Conservation (phyloP, 2,113 vertebrate genomes). For the Tychaedon coryphoeus region DNA sequence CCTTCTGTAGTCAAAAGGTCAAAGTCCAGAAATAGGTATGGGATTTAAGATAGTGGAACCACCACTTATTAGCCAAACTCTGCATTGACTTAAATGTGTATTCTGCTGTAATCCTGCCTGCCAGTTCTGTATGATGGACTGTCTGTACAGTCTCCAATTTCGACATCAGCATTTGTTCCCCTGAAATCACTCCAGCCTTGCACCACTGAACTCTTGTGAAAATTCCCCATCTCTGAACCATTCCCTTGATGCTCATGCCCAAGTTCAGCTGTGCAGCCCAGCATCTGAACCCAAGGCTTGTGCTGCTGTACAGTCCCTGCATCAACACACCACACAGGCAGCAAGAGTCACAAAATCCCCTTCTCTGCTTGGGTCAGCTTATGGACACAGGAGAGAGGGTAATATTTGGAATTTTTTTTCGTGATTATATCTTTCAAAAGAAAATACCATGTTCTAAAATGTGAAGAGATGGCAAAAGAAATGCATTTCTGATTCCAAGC, state of each 20-base stretch:
- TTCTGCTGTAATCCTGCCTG: neutral
- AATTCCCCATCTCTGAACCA: neutral
- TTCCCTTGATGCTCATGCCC: fast-evolving
- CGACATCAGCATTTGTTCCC: fast-evolving
- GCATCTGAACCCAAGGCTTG: neutral
- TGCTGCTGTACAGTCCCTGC: neutral
- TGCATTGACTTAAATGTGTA: neutral
- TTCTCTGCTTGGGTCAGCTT: neutral
- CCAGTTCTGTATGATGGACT: neutral
- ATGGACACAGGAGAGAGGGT: neutral
- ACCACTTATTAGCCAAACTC: neutral
- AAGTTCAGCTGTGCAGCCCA: neutral
- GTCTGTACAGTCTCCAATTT: neutral
- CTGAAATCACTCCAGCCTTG: neutral
- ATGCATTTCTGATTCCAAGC: neutral
- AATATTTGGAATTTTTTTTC: neutral
- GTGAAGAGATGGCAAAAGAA: neutral
- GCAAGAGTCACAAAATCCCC: neutral
- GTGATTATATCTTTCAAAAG: neutral
- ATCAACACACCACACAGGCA: neutral
- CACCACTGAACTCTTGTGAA: neutral
- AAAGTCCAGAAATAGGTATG: neutral
- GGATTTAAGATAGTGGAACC: neutral
- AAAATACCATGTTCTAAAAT: neutral
- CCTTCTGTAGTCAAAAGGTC: neutral